Evolutionary conservation across 2,888 invertebrate species (phyloP).

Genomic region (Calliopum simillimum): DNA sequence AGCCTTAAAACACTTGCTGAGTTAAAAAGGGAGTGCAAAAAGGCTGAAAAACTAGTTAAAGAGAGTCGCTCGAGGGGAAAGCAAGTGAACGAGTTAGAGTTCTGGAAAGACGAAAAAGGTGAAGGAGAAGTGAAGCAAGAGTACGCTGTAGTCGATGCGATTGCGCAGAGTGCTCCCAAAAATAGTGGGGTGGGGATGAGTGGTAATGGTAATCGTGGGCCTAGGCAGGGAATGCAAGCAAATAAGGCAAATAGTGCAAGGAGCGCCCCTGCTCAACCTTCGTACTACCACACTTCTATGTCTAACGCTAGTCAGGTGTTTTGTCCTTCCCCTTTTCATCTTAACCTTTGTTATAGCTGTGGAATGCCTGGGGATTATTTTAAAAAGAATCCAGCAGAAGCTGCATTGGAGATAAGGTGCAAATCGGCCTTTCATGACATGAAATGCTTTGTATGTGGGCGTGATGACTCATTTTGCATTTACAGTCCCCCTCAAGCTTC

Average conservation of each 20-base stretch:
- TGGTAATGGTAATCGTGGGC: too few relatives aligned
- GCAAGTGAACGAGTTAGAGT: background rate
- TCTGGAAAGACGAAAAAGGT: background rate
- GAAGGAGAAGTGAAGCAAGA: background rate
- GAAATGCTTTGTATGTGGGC: constrained; percentile 8
- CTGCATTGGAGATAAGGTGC: background rate
- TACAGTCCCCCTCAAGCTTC: background rate
- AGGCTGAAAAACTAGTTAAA: constrained; percentile 4
- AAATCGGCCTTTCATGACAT: too few relatives aligned
- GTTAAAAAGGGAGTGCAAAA: background rate
- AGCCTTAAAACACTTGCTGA: background rate
- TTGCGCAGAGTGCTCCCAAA: too few relatives aligned
- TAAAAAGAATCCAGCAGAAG: background rate
- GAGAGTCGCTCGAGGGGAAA: background rate
- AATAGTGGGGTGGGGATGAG: too few relatives aligned
- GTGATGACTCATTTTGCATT: background rate
- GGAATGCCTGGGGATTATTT: too few relatives aligned
- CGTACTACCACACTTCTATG: too few relatives aligned
- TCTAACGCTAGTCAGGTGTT: background rate
- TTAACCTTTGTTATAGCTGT: constrained; percentile 1
- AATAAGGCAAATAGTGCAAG: background rate
- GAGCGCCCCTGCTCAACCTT: too few relatives aligned
- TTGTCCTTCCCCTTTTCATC: background rate
- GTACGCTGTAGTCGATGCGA: background rate
- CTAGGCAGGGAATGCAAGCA: background rate